Conservation (phyloP, 2,113 vertebrate species). For the Tachysurus fulvidraco region DNA sequence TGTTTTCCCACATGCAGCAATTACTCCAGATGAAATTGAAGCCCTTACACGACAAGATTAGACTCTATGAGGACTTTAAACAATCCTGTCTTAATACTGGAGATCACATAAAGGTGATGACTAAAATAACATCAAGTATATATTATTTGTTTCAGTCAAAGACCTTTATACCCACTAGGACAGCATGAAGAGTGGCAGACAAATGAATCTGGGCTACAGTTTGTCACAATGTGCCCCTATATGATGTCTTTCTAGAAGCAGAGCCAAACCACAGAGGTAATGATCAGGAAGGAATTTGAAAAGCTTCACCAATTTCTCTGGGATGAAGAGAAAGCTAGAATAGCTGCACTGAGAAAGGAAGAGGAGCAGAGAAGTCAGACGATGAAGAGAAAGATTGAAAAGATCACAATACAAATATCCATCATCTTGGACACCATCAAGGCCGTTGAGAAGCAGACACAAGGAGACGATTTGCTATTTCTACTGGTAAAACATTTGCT, state of each 20-base stretch:
- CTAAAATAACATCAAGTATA: neutral
- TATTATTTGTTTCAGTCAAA: too few species aligned
- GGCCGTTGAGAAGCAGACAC: constrained; percentile 35
- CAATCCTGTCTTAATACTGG: constrained; percentile 38
- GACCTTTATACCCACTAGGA: neutral
- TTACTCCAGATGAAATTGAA: constrained; percentile 39
- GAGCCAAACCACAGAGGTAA: constrained; percentile 35
- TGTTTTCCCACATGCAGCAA: constrained; percentile 2
- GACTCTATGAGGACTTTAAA: constrained; percentile 17
- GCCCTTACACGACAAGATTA: constrained; percentile 33
- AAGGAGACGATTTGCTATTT: constrained; percentile 38
- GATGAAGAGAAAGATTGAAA: constrained; percentile 46
- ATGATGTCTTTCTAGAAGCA: constrained; percentile 39
- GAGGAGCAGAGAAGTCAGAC: constrained; percentile 46
- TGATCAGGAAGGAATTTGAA: constrained; percentile 45
- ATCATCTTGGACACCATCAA: constrained; percentile 39
- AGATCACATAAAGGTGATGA: constrained; percentile 41
- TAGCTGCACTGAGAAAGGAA: constrained; percentile 39
- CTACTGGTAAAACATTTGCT: constrained; percentile 35
- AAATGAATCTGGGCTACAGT: neutral
- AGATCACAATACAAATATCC: constrained; percentile 43
- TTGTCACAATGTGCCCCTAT: neutral
- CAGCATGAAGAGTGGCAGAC: neutral
- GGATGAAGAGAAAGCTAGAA: constrained; percentile 45
- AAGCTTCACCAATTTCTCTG: constrained; percentile 52